Evolutionary conservation across 2,113 vertebrate genomes (phyloP).

Genomic region (Cairina moschata): DNA sequence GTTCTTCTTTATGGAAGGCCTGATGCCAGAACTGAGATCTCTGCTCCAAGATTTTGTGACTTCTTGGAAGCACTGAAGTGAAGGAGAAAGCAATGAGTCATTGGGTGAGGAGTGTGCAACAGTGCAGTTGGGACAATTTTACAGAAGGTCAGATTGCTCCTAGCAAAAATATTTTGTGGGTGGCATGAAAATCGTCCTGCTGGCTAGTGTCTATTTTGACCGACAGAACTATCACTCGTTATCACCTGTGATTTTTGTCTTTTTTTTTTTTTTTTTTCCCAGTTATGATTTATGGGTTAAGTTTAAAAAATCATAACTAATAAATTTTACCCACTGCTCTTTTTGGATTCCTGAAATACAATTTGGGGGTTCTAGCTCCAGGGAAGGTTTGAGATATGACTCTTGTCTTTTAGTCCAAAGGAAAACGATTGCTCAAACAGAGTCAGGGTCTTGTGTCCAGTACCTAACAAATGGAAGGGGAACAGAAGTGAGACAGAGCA

Average conservation of each 20-base stretch:
- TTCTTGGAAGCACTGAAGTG: background rate
- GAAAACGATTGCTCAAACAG: background rate
- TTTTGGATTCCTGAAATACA: background rate
- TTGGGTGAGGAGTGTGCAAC: background rate
- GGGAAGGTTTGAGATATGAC: background rate
- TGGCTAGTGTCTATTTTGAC: background rate
- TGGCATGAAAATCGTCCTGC: background rate
- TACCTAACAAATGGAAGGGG: conserved; percentile 45
- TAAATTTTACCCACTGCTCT: background rate
- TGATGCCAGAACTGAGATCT: background rate
- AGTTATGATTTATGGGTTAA: too few relatives aligned
- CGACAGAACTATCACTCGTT: background rate
- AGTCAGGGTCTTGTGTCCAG: background rate
- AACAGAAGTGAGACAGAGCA: conserved; percentile 50
- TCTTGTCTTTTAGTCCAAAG: background rate
- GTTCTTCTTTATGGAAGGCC: background rate
- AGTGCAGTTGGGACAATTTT: background rate
- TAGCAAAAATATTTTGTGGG: background rate
- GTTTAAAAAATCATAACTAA: too few relatives aligned
- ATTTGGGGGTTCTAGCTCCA: background rate
- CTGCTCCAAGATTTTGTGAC: background rate
- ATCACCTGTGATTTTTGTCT: background rate
- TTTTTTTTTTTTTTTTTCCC: background rate
- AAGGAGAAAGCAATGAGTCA: background rate
- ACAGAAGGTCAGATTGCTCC: background rate